phyloP scores from a whole-genome alignment of 2,888 invertebrate genomes.

The Lumbricus terrestris region DNA sequence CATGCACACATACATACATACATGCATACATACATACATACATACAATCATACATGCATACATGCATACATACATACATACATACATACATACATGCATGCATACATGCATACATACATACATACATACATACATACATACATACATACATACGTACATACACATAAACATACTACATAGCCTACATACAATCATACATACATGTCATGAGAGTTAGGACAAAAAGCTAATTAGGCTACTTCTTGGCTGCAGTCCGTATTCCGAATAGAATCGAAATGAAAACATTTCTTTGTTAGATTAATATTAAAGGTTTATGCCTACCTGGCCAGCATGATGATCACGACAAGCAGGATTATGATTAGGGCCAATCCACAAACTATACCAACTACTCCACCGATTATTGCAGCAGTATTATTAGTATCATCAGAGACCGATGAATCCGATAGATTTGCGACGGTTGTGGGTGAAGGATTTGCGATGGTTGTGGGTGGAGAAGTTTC shows the following conservation, averaged over 20 bases:
- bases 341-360: background rate
- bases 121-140: conserved; percentile 21
- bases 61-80: conserved; percentile 15
- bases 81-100: conserved; percentile 14
- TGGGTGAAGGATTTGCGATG: too few relatives aligned
- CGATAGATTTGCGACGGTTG: background rate
- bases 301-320: background rate
- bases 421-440: background rate
- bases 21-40: conserved; percentile 15
- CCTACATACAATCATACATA: too few relatives aligned
- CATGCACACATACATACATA: too few relatives aligned
- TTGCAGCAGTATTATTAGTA: background rate
- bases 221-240: too few relatives aligned
- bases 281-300: background rate
- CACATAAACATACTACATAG: background rate
- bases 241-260: too few relatives aligned
- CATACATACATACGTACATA: conserved; percentile 18
- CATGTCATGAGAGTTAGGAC: too few relatives aligned
- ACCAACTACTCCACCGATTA: conserved; percentile 8
- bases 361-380: background rate
- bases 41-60: conserved; percentile 4
- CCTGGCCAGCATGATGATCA: background rate
- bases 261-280: too few relatives aligned
- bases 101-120: conserved; percentile 19
- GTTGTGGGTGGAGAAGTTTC: background rate